Base-by-base conservation (phyloP, 2,797 vertebrate genomes). In the Yasuhikotakia modesta region DNA sequence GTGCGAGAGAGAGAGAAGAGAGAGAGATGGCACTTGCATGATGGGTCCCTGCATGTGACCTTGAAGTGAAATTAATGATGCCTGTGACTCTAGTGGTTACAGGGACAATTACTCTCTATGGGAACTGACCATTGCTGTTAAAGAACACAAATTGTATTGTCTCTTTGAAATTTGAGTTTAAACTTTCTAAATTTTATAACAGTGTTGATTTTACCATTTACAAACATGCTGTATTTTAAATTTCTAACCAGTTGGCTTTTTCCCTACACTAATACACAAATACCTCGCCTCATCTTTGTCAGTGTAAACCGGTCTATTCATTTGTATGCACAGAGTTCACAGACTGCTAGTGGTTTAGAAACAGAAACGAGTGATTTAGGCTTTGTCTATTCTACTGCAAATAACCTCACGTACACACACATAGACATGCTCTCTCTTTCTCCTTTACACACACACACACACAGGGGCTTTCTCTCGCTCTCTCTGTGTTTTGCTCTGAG, bases 141-240 rank as follows among this genome's bases (percentile, higher is more conserved):
- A 73, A 14, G 46, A 46, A 73, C 55, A 73, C 52, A 46, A 5
- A 63, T 21, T 52, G 70, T 43, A 79, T 24, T 73, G 81, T 82
- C 10, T 11, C 19, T 1, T 43, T 43, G 10, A 43, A 11, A 43
- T 43, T 43, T 43, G 8, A 53, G 50, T 53, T 53, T 53, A 14
- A 48, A 16, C 48, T n/a, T 35, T 35, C 32, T 35, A 35, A 35
- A 35, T 52, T 52, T 52, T 6, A 5, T 50, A 52, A 48, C 14
- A 14, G 13, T 14, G 13, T 16, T 35, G 8, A 43, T 43, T 17
- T 19, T 19, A 55, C 52, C 21, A 8, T 55, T 55, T 55, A 10
- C 52, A 55, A 55, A 55, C 19, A 55, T 11, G 11, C 50, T 21
- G 52, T 5, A 2, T 19, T 53, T 53, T 19, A 55, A 11, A 22